These are phyloP conservation scores for Ranitomeya imitator DNA, from an alignment of 2,113 vertebrate species.

Conservation along the genomic window DNA sequence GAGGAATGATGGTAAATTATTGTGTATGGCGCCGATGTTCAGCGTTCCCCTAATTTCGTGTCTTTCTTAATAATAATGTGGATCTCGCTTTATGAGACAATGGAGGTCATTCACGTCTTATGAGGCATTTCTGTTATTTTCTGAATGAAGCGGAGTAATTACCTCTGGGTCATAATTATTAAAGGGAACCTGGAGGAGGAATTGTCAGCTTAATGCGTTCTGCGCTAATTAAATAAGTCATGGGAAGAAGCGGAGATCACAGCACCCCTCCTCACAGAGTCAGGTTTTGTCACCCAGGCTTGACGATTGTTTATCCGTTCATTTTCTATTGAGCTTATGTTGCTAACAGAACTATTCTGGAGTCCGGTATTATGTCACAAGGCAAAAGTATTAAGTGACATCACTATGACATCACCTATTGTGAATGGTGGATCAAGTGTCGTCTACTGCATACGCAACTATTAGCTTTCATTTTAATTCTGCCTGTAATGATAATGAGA, in stretches of 20 bases:
- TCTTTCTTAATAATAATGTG: slow-evolving; percentile 15
- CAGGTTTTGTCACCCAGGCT: background rate
- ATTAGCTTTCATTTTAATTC: too few relatives aligned
- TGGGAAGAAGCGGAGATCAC: background rate
- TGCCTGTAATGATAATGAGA: too few relatives aligned
- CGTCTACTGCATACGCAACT: too few relatives aligned
- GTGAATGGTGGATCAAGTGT: too few relatives aligned
- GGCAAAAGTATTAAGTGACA: too few relatives aligned
- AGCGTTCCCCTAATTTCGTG: background rate
- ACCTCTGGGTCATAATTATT: slow-evolving; percentile 19
- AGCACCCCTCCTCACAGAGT: background rate
- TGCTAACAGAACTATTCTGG: too few relatives aligned
- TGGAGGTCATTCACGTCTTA: slow-evolving; percentile 13
- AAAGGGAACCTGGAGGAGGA: background rate
- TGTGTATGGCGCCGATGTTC: background rate
- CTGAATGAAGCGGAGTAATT: background rate
- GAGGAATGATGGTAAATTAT: background rate
- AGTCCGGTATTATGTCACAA: too few relatives aligned
- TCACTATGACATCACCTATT: too few relatives aligned
- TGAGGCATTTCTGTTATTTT: background rate
- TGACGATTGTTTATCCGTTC: background rate
- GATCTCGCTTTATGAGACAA: background rate
- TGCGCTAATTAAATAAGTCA: background rate
- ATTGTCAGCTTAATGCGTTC: background rate
- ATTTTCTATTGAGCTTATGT: too few relatives aligned